Evolutionary conservation across 2,113 vertebrate species (phyloP).

Genomic region (Dascyllus trimaculatus): DNA sequence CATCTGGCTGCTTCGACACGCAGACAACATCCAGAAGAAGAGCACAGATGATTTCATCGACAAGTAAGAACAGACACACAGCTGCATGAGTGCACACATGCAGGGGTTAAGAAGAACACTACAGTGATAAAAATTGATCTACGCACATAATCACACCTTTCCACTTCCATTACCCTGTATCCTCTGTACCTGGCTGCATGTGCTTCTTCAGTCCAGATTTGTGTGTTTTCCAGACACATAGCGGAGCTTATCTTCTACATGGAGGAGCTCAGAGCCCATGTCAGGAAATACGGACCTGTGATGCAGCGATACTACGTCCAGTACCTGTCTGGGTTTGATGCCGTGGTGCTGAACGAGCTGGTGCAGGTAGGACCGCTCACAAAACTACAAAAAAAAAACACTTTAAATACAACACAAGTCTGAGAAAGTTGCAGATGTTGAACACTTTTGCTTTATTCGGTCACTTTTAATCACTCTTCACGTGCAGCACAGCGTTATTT

Average conservation of each 20-base stretch:
- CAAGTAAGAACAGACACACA: slow-evolving; percentile 82
- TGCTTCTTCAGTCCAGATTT: neutral
- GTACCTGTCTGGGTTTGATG: slow-evolving; percentile 98
- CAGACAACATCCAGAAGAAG: slow-evolving; percentile 99
- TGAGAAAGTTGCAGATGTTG: too few relatives aligned
- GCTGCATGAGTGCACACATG: fast-evolving
- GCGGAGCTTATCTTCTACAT: slow-evolving; percentile 99
- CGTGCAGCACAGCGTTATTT: too few relatives aligned
- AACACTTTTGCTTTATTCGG: too few relatives aligned
- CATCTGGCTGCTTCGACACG: slow-evolving; percentile 98
- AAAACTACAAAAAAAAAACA: too few relatives aligned
- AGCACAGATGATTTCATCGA: slow-evolving; percentile 99
- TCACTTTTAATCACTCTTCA: too few relatives aligned
- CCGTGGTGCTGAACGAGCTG: slow-evolving; percentile 97
- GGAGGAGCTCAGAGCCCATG: slow-evolving; percentile 97
- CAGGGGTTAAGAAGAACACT: too few relatives aligned
- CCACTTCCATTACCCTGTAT: too few relatives aligned
- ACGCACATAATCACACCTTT: neutral
- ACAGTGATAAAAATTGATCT: too few relatives aligned
- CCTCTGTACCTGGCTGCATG: neutral
- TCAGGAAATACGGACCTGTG: slow-evolving; percentile 96
- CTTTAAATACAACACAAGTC: neutral
- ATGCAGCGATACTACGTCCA: slow-evolving; percentile 99
- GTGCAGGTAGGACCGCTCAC: slow-evolving; percentile 89
- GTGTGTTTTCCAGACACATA: slow-evolving; percentile 88